Conservation (phyloP, 2,797 vertebrate species). For the Myotis findleyi region DNA sequence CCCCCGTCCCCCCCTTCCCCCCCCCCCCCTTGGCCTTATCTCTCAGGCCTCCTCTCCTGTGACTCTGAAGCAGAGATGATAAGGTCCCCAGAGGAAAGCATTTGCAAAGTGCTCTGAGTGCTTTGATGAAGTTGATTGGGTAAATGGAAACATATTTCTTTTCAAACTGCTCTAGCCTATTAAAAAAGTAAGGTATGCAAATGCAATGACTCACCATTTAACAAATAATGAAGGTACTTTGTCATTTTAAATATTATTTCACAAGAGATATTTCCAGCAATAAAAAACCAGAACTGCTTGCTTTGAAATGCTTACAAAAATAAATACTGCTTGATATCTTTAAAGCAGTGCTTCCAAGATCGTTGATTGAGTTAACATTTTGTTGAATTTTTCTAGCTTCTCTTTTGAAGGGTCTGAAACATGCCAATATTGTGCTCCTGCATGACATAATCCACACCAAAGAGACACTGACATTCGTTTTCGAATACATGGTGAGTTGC, state of each 20-base stretch:
- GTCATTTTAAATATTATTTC: slow-evolving; percentile 61
- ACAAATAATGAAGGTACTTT: slow-evolving; percentile 61
- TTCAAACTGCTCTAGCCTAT: slow-evolving; percentile 1
- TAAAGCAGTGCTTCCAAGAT: slow-evolving; percentile 62
- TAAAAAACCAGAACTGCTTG: slow-evolving; percentile 33
- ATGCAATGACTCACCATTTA: slow-evolving; percentile 20
- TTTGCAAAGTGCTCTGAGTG: slow-evolving; percentile 68
- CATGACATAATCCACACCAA: slow-evolving; percentile 95
- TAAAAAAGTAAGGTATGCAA: slow-evolving; percentile 40
- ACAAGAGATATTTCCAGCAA: background rate
- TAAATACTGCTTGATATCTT: slow-evolving; percentile 32
- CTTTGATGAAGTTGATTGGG: slow-evolving; percentile 69
- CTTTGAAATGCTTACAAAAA: slow-evolving; percentile 61
- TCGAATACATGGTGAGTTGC: slow-evolving; percentile 94
- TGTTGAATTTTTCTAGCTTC: slow-evolving; percentile 89
- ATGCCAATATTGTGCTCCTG: slow-evolving; percentile 94
- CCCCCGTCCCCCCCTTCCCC: too few species aligned
- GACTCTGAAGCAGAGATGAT: slow-evolving; percentile 18
- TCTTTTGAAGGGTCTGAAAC: slow-evolving; percentile 94
- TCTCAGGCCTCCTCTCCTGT: background rate
- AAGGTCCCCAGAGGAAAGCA: slow-evolving; percentile 51
- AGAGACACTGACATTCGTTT: slow-evolving; percentile 94
- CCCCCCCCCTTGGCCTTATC: background rate
- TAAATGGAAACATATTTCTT: slow-evolving; percentile 67
- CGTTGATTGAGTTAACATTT: slow-evolving; percentile 67